Conservation (phyloP, 1,140 invertebrate species). For the Drosophila tristis region DNA sequence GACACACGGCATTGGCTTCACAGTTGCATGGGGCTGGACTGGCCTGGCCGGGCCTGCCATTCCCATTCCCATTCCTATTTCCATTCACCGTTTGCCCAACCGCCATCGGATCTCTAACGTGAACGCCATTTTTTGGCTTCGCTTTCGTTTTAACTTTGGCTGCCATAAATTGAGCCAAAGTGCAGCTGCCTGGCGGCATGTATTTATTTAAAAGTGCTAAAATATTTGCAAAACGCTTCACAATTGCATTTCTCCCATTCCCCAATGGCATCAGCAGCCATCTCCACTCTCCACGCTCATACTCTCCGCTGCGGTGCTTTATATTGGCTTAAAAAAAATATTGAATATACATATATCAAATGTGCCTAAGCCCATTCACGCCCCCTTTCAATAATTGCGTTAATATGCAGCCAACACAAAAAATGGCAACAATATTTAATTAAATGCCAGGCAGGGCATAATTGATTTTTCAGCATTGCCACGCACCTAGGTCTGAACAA, state of each 20-base stretch:
- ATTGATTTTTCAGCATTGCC: constrained; percentile 45
- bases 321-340: constrained; percentile 18
- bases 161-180: constrained; percentile 72
- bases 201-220: constrained; percentile 74
- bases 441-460: constrained; percentile 51
- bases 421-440: constrained; percentile 50
- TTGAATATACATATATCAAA: constrained; percentile 40
- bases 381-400: constrained; percentile 44
- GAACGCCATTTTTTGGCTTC: constrained; percentile 37
- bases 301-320: background rate
- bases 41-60: background rate
- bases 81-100: constrained; percentile 20
- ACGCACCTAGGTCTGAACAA: constrained; percentile 5
- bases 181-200: constrained; percentile 41
- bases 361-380: constrained; percentile 17
- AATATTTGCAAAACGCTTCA: constrained; percentile 78
- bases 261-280: constrained; percentile 4
- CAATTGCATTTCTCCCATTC: constrained; percentile 54
- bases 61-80: constrained; percentile 20
- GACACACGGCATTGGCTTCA: constrained; percentile 29
- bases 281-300: background rate
- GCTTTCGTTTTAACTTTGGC: constrained; percentile 69
- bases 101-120: constrained; percentile 14
- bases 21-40: constrained; percentile 12
- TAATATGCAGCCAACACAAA: constrained; percentile 48